These are phyloP conservation scores for Halcyon badia DNA, from an alignment of 2,797 vertebrate species.

Conservation along the genomic window DNA sequence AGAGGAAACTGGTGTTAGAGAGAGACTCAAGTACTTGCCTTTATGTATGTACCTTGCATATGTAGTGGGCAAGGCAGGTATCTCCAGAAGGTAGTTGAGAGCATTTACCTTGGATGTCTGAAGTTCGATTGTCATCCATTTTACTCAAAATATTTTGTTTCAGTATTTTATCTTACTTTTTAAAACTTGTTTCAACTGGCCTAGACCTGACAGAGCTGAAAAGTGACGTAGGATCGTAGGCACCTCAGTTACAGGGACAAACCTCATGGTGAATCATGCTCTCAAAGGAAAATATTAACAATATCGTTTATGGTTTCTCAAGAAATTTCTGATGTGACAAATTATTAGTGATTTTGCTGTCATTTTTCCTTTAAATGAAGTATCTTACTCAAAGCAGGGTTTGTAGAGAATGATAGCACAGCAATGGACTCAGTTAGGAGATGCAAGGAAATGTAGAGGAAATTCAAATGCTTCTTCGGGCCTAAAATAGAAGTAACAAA, in stretches of 20 bases:
- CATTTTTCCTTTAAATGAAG: neutral
- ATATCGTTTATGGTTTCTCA: neutral
- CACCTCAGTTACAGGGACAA: neutral
- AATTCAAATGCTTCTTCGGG: conserved; percentile 30
- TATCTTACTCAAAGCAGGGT: neutral
- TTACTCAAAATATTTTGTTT: neutral
- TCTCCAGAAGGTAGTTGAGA: neutral
- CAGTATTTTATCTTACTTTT: neutral
- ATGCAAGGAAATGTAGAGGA: neutral
- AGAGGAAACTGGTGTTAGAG: neutral
- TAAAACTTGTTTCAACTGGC: neutral
- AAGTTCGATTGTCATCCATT: neutral
- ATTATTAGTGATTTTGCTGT: neutral
- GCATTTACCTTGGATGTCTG: neutral
- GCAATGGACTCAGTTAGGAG: neutral
- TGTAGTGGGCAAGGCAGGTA: neutral
- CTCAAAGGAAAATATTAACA: neutral
- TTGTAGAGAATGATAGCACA: neutral
- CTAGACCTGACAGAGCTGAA: neutral
- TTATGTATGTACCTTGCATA: fast-evolving
- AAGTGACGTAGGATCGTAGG: neutral
- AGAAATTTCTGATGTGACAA: neutral
- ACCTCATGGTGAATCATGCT: neutral
- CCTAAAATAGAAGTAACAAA: conserved; percentile 56
- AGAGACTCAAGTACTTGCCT: neutral